Base-by-base conservation (phyloP, 2,888 invertebrate species). In the Scrobipalpa costella region DNA sequence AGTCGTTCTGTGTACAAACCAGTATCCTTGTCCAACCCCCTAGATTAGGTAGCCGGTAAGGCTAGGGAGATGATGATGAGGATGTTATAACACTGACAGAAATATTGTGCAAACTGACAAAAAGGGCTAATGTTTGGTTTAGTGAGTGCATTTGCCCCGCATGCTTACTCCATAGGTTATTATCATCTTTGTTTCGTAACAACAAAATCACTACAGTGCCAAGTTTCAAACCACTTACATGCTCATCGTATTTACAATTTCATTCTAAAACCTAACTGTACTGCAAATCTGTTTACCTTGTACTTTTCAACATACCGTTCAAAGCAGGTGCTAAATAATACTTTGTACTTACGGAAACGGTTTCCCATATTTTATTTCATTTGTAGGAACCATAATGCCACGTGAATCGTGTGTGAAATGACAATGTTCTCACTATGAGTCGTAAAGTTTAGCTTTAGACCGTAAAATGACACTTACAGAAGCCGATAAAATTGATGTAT, bases 171-270 rank as follows among this genome's bases (percentile, higher is more conserved):
- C n/a, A n/a, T n/a, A n/a, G n/a, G n/a, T n/a, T n/a, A n/a, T n/a
- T n/a, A n/a, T n/a, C n/a, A n/a, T n/a, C n/a, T n/a, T n/a, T n/a
- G n/a, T n/a, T 9, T 11, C 9, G 17, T 50, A 50, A 50, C 7
- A 50, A 50, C 19, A 50, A 19, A 17, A 19, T 50, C 19, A 21
- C 50, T 50, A 19, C 17, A 50, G 50, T 7, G 17, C 6, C 9
- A 50, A 50, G 21, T 50, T 50, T 11, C 50, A 50, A 50, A 50
- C 50, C 21, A 50, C 50, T 50, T 50, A 17, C 44, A n/a, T 5
- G 21, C 9, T 17, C 19, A 11, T 17, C n/a, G 44, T 5, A 9
- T 50, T 17, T 11, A 50, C 27, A 27, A 3, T 11, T 50, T 21
- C 9, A 50, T 21, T 21, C 21, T 11, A 21, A 50, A 17, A 50